These are phyloP conservation scores for Sebastes oblongus DNA, from an alignment of 2,797 vertebrate genomes.

Conservation along the genomic window DNA sequence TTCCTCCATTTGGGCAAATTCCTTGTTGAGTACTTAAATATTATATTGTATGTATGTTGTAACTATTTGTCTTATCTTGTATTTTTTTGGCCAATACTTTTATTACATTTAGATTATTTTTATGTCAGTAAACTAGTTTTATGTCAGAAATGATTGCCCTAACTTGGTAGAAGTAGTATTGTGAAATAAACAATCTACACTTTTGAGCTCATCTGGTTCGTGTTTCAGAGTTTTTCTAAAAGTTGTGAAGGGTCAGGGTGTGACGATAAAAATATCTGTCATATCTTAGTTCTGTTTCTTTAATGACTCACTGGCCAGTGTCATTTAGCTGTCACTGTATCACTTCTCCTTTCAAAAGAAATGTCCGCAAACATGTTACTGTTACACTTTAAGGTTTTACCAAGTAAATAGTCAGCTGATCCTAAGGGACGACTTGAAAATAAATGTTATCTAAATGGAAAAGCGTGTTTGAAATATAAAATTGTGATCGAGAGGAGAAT, in stretches of 20 bases:
- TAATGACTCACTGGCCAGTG: background rate
- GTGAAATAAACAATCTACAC: background rate
- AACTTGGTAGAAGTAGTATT: background rate
- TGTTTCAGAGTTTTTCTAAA: background rate
- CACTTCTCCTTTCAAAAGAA: constrained; percentile 42
- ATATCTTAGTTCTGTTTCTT: constrained; percentile 16
- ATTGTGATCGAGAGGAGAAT: background rate
- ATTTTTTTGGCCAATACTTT: too few relatives aligned
- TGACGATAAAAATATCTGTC: background rate
- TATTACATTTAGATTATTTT: background rate
- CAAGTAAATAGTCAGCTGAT: background rate
- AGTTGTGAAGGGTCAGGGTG: background rate
- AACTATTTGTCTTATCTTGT: background rate
- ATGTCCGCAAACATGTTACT: background rate
- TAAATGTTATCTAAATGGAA: background rate
- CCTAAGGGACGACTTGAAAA: background rate
- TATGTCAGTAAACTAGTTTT: background rate
- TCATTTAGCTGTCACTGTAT: background rate
- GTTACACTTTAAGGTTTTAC: background rate
- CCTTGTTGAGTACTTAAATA: background rate
- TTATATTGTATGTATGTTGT: background rate
- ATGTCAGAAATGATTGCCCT: background rate
- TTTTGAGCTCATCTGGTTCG: background rate
- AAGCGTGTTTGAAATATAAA: background rate
- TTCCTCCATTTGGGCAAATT: background rate